Evolutionary conservation across 2,113 vertebrate species (phyloP), one percentile per base, ranked within the genome.

Genomic region (Panurus biarmicus): DNA sequence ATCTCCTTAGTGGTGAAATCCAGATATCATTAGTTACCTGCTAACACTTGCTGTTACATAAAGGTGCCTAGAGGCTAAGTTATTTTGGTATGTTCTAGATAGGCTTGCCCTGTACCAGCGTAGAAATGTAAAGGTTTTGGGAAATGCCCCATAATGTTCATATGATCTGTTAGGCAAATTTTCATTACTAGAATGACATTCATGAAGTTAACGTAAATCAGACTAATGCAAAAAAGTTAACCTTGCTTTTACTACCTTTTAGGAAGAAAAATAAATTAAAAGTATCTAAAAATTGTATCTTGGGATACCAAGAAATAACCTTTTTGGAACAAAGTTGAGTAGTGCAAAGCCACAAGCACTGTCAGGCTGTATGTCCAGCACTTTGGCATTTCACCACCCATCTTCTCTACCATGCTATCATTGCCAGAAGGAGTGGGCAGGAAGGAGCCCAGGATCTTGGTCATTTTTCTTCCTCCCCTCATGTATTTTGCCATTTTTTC

Each of bases 391-490:
- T 84, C 36, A 33, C 47, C 0, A 6, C 50, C 36, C 1, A 0
- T 57, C 47, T 65, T 74, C 36, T 53, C 35, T 60, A 14, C 28
- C 16, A 22, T 25, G 17, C 62, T 72, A 0, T 13, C 0, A 0
- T 38, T 85, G 71, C 24, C 24, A 6, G 50, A 51, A 50, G 50
- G 38, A 85, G 42, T 0, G 22, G 15, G 35, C 36, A 83, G 33
- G 14, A 31, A 36, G 76, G 20, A 73, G 33, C 33, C 83, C 19
- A 38, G 19, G 10, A 9, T 69, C 33, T 45, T 65, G 24, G 20
- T 75, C 45, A 24, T 65, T 77, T 78, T 83, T 60, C 26, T 90
- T 82, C 56, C 17, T 91, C 66, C 19, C 13, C 38, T 87, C 20
- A 2, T 36, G 5, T 51, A 13, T 89, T 76, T 82, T 76, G 13